Evolutionary conservation across 2,113 vertebrate species (phyloP).

Genomic region (Marcusenius ussheri): DNA sequence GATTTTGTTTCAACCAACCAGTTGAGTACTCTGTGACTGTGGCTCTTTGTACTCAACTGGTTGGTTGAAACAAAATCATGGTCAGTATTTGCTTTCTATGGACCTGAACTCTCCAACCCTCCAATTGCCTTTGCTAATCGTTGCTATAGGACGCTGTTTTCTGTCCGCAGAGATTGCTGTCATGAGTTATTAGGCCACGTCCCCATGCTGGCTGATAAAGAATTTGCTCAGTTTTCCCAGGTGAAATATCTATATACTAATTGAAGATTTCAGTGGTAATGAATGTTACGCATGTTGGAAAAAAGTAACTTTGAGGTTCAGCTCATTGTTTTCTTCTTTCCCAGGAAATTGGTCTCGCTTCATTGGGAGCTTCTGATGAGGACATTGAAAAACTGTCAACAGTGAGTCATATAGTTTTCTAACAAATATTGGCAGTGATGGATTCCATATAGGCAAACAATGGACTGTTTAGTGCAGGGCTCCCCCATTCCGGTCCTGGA

Average conservation of each 20-base stretch:
- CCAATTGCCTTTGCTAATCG: not conserved
- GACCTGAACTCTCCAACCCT: too few species aligned
- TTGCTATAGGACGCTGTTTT: not conserved
- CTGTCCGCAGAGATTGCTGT: constrained; percentile 67
- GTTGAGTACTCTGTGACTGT: too few species aligned
- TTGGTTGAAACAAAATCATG: too few species aligned
- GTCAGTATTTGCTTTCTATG: too few species aligned
- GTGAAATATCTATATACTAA: constrained; percentile 39
- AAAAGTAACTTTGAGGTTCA: not conserved
- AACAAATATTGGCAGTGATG: not conserved
- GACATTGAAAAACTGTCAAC: constrained; percentile 79
- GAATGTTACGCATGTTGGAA: not conserved
- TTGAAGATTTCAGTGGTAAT: not conserved
- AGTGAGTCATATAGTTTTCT: constrained; percentile 42
- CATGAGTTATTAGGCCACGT: constrained; percentile 72
- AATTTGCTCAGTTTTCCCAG: constrained; percentile 76
- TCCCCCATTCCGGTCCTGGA: not conserved
- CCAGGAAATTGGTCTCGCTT: constrained; percentile 75
- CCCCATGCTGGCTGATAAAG: constrained; percentile 71
- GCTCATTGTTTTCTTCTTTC: constrained; percentile 4
- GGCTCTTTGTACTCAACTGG: too few species aligned
- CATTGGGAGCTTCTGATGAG: constrained; percentile 72
- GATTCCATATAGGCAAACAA: not conserved
- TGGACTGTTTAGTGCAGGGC: not conserved
- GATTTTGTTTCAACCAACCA: too few species aligned